Conservation (phyloP, 1,140 invertebrate genomes). For the Drosophila varians region DNA sequence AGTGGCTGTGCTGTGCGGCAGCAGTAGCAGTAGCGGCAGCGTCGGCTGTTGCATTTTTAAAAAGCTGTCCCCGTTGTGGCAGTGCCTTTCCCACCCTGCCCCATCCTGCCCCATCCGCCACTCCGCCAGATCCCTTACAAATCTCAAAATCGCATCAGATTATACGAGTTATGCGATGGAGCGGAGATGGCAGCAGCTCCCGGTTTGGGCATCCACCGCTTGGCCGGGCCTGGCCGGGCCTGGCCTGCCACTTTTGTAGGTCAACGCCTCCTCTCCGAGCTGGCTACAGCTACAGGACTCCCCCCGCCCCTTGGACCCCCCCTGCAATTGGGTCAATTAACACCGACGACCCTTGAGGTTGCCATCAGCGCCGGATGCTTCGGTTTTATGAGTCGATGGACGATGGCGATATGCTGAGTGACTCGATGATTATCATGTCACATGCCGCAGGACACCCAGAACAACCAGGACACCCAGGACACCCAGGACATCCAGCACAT, state of each 20-base stretch:
- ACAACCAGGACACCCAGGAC: slow-evolving; percentile 16
- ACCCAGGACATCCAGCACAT: not conserved
- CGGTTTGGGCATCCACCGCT: slow-evolving; percentile 39
- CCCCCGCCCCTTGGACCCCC: not conserved
- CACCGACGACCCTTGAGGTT: slow-evolving; percentile 33
- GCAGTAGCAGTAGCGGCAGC: not conserved
- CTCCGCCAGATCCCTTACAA: slow-evolving; percentile 41
- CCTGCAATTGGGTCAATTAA: slow-evolving; percentile 74
- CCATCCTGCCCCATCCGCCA: not conserved
- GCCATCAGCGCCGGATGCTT: slow-evolving; percentile 14
- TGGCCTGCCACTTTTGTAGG: slow-evolving; percentile 46
- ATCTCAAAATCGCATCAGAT: slow-evolving; percentile 78
- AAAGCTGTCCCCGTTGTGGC: slow-evolving; percentile 9
- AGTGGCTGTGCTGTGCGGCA: no score
- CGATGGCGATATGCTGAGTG: slow-evolving; percentile 30
- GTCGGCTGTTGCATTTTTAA: slow-evolving; percentile 48
- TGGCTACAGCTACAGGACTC: not conserved
- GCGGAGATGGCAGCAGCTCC: slow-evolving; percentile 24
- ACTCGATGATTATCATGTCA: slow-evolving; percentile 74
- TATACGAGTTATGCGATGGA: slow-evolving; percentile 57
- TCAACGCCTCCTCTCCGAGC: slow-evolving; percentile 29
- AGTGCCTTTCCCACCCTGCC: no score
- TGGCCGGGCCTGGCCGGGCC: no score
- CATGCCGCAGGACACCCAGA: slow-evolving; percentile 33
- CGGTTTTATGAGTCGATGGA: slow-evolving; percentile 20